A percentile compares a stretch with the other conserved stretches of the same genome.
phyloP scores from a whole-genome alignment of 2,797 vertebrate species.

The Enteromius treurensis region DNA sequence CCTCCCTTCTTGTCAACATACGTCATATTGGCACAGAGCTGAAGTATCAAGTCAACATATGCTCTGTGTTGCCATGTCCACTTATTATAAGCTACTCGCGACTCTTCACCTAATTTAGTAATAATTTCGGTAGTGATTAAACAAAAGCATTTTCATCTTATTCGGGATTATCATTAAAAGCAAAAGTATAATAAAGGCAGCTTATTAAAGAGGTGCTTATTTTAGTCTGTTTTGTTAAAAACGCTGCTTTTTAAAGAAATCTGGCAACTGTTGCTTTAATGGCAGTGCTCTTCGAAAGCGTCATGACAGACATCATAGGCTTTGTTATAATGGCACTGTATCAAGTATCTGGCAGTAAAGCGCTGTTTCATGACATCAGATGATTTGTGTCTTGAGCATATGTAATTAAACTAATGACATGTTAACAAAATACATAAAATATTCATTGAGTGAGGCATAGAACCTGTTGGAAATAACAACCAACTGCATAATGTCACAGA shows the following conservation, averaged over 20 bases:
- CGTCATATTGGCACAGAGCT: constrained; percentile 14
- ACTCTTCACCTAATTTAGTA: neutral
- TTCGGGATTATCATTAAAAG: neutral
- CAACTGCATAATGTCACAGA: neutral
- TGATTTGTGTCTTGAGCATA: constrained; percentile 2
- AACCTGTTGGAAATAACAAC: neutral
- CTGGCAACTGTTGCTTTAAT: constrained; percentile 8
- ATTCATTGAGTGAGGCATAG: neutral
- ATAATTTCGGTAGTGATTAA: neutral
- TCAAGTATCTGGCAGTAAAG: neutral
- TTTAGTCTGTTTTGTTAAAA: neutral
- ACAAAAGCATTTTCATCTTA: neutral
- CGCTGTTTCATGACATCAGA: neutral
- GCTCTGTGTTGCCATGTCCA: constrained; percentile 19
- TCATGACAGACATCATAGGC: neutral
- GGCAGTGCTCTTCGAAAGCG: neutral
- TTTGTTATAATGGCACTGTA: neutral
- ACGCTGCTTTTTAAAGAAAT: neutral
- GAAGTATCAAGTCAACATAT: constrained; percentile 25
- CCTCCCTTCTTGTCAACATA: constrained; percentile 67
- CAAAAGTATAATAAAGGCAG: neutral
- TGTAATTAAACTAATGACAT: neutral
- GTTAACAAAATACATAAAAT: neutral
- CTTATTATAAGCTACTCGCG: neutral
- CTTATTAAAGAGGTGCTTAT: neutral